Evolutionary conservation across 2,113 vertebrate species (phyloP).

Genomic region (Saccopteryx bilineata): DNA sequence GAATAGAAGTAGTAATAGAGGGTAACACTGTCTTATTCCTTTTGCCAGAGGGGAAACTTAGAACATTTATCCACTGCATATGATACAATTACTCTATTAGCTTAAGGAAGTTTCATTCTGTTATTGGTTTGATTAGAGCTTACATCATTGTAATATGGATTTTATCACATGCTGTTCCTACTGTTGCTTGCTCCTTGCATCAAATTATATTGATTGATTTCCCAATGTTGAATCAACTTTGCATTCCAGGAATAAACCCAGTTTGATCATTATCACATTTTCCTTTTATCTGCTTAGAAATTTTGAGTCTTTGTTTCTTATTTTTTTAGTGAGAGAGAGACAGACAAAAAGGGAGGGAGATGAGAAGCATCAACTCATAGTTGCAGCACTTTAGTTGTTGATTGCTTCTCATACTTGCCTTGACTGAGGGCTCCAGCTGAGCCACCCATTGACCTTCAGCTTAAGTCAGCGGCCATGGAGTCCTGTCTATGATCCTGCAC

Average conservation of each 20-base stretch:
- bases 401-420: too few relatives aligned
- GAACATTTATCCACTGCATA: constrained; percentile 44
- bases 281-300: constrained; percentile 30
- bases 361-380: too few relatives aligned
- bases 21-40: not conserved
- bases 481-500: too few relatives aligned
- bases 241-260: constrained; percentile 4
- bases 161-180: constrained; percentile 54
- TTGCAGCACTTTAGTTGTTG: too few relatives aligned
- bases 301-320: constrained; percentile 7
- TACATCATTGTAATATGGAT: constrained; percentile 42
- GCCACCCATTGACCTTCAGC: too few relatives aligned
- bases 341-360: too few relatives aligned
- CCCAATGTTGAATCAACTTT: constrained; percentile 49
- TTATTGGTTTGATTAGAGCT: constrained; percentile 42
- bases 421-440: too few relatives aligned
- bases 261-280: constrained; percentile 7
- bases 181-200: constrained; percentile 26
- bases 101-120: constrained; percentile 44
- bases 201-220: constrained; percentile 54
- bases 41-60: constrained; percentile 27
- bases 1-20: constrained; percentile 44
- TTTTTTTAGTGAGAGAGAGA: too few relatives aligned
- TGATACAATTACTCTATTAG: not conserved
- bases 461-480: too few relatives aligned